A percentile compares a stretch with the other conserved stretches of the same genome.
phyloP scores from a whole-genome alignment of 2,888 invertebrate species.

The Sacculina carcini region DNA sequence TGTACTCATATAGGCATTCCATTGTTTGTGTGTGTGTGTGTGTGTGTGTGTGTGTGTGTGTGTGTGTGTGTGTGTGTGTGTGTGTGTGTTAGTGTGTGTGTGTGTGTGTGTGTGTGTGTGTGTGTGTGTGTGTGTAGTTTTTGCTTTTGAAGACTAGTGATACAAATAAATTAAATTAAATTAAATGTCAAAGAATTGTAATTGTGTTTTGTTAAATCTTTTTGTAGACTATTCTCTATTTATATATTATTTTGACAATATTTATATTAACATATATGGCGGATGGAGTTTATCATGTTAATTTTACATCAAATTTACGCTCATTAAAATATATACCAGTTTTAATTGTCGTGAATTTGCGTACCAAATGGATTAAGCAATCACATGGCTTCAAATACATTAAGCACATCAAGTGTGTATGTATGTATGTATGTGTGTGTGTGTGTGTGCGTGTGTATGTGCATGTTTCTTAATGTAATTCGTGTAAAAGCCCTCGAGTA shows the following conservation, averaged over 20 bases:
- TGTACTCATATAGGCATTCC: not conserved
- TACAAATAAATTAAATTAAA: too few species aligned
- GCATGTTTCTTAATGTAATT: not conserved
- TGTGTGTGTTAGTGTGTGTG: not conserved
- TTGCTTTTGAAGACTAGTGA: not conserved
- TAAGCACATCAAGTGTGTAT: not conserved
- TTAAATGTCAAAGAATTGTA: too few species aligned
- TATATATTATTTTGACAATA: too few species aligned
- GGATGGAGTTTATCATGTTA: too few species aligned
- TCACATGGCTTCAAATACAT: too few species aligned
- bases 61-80: slow-evolving; percentile 1
- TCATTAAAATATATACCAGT: too few species aligned
- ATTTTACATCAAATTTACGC: too few species aligned
- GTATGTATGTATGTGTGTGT: not conserved
- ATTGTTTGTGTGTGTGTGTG: not conserved
- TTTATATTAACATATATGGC: too few species aligned
- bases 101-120: not conserved
- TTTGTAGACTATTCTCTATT: too few species aligned
- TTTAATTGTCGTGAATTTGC: too few species aligned
- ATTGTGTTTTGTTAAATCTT: too few species aligned
- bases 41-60: not conserved
- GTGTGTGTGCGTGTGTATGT: not conserved
- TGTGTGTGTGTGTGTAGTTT: not conserved
- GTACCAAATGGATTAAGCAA: too few species aligned
- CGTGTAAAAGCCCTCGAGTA: not conserved